Conservation (phyloP, 2,797 vertebrate species). For the Catostomus latipinnis region DNA sequence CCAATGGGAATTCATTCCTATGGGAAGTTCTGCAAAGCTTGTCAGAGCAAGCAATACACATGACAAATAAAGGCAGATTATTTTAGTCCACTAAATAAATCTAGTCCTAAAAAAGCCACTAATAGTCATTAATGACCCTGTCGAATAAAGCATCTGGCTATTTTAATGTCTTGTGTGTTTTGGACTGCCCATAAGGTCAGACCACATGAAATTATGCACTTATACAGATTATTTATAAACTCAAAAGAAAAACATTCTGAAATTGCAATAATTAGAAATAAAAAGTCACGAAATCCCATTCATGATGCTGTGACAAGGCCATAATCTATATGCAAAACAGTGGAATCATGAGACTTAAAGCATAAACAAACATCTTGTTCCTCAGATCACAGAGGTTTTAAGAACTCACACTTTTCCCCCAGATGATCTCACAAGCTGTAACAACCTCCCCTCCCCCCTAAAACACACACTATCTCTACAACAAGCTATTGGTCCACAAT, state of each 20-base stretch:
- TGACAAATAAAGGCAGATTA: no score
- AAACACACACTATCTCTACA: conserved; percentile 57
- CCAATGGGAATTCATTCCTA: no score
- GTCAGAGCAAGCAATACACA: no score
- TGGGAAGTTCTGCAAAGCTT: no score
- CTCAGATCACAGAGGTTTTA: conserved; percentile 29
- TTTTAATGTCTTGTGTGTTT: no score
- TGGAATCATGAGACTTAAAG: conserved; percentile 46
- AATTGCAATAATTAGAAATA: not conserved
- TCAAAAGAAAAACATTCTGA: not conserved
- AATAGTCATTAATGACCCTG: not conserved
- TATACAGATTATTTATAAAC: not conserved
- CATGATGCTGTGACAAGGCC: conserved; percentile 19
- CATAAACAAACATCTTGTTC: conserved; percentile 53
- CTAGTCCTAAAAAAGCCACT: not conserved
- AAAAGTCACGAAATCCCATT: not conserved
- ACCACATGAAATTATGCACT: not conserved
- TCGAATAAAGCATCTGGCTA: not conserved
- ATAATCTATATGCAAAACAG: conserved; percentile 36
- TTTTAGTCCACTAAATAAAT: no score
- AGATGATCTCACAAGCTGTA: conserved; percentile 25
- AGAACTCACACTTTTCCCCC: conserved; percentile 48
- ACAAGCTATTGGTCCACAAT: conserved; percentile 64
- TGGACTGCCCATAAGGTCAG: no score
- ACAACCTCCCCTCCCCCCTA: conserved; percentile 29